Base-by-base conservation (phyloP, 2,888 invertebrate species). In the Cerastoderma edule region DNA sequence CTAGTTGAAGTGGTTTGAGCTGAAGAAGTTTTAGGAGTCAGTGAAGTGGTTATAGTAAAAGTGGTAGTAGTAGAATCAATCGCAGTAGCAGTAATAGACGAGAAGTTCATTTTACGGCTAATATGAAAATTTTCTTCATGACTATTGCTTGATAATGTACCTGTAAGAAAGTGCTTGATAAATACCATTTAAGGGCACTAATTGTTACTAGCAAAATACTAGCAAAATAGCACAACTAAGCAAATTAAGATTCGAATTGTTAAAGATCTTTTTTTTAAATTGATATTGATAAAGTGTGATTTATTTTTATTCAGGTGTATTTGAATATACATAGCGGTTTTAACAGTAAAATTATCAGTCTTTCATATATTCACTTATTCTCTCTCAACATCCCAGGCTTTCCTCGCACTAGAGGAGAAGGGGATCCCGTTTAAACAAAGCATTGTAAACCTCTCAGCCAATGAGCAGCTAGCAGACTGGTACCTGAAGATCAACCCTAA, bases 341-440 rank as follows among this genome's bases (percentile, higher is more conserved):
- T 46, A 46, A 16, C 2, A 46, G n/a, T n/a, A 46, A 46, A 46
- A n/a, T n/a, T n/a, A n/a, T n/a, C n/a, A n/a, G n/a, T n/a, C n/a
- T n/a, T n/a, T n/a, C n/a, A n/a, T n/a, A n/a, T n/a, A n/a, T n/a
- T n/a, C n/a, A n/a, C n/a, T n/a, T n/a, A n/a, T n/a, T n/a, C n/a
- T n/a, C n/a, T n/a, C n/a, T n/a, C n/a, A n/a, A n/a, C n/a, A n/a
- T n/a, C 60, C 0, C 65, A 89, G 89, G 85, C 68, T 1, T 10
- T 84, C 16, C 57, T 85, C 13, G 81, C 85, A 3, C 72, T 88
- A n/a, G 78, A 77, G 24, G 88, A 89, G 67, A 89, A 87, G 63
- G 80, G 75, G 24, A 72, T 84, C n/a, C 57, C 73, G 19, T 88
- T 85, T 67, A 84, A 82, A 33, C 69, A 69, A 48, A 73, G 72